A percentile compares a stretch with the other conserved stretches of the same genome.
Conservation (phyloP, 2,797 vertebrate genomes). For the Acrocephalus scirpaceus region DNA sequence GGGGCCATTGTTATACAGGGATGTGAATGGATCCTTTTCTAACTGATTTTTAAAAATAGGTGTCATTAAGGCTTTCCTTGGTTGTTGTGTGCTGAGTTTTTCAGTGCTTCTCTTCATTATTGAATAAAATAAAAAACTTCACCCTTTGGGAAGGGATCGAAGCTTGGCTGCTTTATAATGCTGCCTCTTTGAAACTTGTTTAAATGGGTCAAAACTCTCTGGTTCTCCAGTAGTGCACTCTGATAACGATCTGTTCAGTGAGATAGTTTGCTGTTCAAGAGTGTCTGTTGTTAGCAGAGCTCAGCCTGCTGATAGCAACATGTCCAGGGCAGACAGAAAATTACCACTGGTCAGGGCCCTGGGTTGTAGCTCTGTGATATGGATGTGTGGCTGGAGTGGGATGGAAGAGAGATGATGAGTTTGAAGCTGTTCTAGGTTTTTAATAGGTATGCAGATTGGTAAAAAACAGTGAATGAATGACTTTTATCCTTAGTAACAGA, state of each 20-base stretch:
- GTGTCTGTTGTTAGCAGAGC: background rate
- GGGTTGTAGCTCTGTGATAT: background rate
- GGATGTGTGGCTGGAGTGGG: background rate
- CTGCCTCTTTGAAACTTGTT: background rate
- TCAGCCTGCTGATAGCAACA: background rate
- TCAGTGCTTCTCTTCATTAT: background rate
- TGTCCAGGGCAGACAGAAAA: background rate
- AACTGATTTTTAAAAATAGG: background rate
- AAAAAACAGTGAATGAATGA: background rate
- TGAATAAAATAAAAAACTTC: background rate
- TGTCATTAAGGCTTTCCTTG: background rate
- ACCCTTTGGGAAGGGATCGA: background rate
- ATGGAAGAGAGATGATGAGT: background rate
- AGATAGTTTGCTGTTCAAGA: background rate
- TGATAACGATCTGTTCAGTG: background rate
- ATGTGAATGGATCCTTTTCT: background rate
- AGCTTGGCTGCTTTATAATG: background rate
- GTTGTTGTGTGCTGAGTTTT: background rate
- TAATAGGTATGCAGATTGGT: background rate
- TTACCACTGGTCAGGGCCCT: background rate
- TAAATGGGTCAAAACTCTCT: constrained; percentile 14
- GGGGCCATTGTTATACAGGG: background rate
- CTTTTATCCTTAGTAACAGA: background rate
- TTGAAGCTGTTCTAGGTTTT: background rate
- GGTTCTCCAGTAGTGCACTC: background rate